Percentiles rank a stretch among this genome's conserved stretches.
These are phyloP conservation scores for Stenodera caucasica DNA, from an alignment of 2,888 invertebrate genomes.

Conservation along the genomic window DNA sequence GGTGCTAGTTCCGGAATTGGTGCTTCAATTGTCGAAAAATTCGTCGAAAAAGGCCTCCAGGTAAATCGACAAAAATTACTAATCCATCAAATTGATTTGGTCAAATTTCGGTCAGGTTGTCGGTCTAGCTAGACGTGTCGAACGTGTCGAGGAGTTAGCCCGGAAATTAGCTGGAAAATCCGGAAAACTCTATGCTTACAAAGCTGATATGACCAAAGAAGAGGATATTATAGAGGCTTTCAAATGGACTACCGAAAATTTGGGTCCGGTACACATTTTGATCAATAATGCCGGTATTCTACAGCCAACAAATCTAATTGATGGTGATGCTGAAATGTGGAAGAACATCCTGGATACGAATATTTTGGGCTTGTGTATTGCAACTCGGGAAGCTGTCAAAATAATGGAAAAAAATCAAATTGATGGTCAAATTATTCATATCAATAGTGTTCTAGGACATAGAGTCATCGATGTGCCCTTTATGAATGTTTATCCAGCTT, in stretches of 20 bases:
- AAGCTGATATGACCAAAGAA: constrained; percentile 50
- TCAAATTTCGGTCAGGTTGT: too few species aligned
- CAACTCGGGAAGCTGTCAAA: constrained; percentile 35
- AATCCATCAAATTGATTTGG: too few species aligned
- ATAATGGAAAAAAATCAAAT: constrained; percentile 32
- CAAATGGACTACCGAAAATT: constrained; percentile 44
- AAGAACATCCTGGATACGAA: constrained; percentile 34
- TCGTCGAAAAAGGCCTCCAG: constrained; percentile 58
- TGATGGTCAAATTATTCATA: constrained; percentile 40
- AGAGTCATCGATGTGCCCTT: constrained; percentile 31
- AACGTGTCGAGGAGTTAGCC: constrained; percentile 33
- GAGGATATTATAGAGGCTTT: constrained; percentile 47
- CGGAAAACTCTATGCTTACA: constrained; percentile 45
- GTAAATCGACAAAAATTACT: constrained; percentile 46
- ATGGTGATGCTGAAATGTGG: constrained; percentile 37
- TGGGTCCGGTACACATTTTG: constrained; percentile 49
- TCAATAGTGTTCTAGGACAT: constrained; percentile 38
- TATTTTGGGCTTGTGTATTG: constrained; percentile 32
- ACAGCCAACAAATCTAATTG: constrained; percentile 32
- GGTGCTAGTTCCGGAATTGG: constrained; percentile 68
- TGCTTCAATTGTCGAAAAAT: constrained; percentile 54
- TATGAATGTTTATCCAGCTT: constrained; percentile 41
- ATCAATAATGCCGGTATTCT: constrained; percentile 53
- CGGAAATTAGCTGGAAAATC: constrained; percentile 29
- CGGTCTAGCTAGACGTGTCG: constrained; percentile 37